Evolutionary conservation across 2,113 vertebrate genomes (phyloP).

Genomic region (Alosa alosa): DNA sequence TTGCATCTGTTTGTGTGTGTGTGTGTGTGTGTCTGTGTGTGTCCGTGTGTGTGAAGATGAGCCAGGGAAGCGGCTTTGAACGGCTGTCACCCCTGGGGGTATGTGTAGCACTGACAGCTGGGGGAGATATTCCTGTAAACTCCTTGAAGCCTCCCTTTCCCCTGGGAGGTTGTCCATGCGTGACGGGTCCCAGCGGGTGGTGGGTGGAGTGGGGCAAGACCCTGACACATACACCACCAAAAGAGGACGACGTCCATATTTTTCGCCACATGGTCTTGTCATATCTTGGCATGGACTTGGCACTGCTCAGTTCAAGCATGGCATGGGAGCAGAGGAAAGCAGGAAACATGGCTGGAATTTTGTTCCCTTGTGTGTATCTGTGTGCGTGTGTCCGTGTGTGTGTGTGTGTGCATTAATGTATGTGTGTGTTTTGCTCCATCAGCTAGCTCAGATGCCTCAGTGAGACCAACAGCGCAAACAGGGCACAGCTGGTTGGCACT

Average conservation of each 20-base stretch:
- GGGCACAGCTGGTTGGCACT: constrained; percentile 10
- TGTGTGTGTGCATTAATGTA: not conserved
- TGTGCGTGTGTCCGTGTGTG: not conserved
- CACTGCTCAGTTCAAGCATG: not conserved
- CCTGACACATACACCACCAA: not conserved
- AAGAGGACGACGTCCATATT: not conserved
- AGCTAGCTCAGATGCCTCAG: constrained; percentile 4
- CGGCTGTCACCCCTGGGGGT: not conserved
- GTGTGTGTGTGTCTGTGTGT: constrained; percentile 27
- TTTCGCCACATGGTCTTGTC: constrained; percentile 9
- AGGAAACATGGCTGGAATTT: not conserved
- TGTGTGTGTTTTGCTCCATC: constrained; percentile 4
- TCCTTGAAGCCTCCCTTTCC: not conserved
- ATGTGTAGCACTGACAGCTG: not conserved
- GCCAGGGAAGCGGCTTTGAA: not conserved
- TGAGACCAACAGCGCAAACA: not conserved
- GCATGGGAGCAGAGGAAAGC: not conserved
- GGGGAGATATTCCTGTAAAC: not conserved
- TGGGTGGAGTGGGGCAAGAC: not conserved
- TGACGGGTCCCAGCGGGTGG: not conserved
- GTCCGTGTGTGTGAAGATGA: not conserved
- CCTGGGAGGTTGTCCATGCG: not conserved
- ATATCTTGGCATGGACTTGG: not conserved
- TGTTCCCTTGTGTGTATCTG: not conserved
- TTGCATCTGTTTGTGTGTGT: constrained; percentile 42